Base-by-base conservation (phyloP, 1,140 invertebrate genomes). In the Pollicipes pollicipes region DNA sequence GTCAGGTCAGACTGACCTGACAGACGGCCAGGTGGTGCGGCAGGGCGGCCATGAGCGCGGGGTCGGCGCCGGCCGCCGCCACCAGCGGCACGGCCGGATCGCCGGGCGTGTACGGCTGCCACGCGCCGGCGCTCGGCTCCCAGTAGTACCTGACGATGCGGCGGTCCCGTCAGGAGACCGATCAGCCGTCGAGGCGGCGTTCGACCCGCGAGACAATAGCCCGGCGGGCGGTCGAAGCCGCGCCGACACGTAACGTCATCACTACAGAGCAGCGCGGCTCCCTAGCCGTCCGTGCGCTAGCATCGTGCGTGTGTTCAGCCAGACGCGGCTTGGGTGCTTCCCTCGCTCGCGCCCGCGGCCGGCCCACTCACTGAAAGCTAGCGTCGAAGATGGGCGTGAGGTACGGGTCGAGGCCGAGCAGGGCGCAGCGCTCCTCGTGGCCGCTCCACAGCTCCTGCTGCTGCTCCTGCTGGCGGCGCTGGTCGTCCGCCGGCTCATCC, bases 381-480 rank as follows among this genome's bases (percentile, higher is more conserved):
- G 74, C 72, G 35, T 75, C 74, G 73, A 75, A 73, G 32, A 75
- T 74, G 26, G 74, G 74, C 27, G 74, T 74, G n/a, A 73, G 70
- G 70, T 75, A 74, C 26, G 76, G 76, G 63, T 77, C 78, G 17
- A 78, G 73, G 3, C 77, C 78, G 30, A 79, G 69, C 0, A 71
- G 69, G 37, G 69, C 70, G 69, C 78, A 80, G 72, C 85, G 83
- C 30, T 83, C 79, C 76, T 88, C 84, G 72, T 87, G 83, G 72
- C 86, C 82, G 35, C 82, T 81, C 83, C 85, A 85, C 71, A 84
- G 77, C 76, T 86, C 83, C 75, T 87, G 80, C 73, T 86, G 83
- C 72, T 85, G 83, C 66, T 83, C 77, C 21, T 84, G 78, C 32
- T 86, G 82, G 64, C 84, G 83, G 73, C 86, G 84, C 72, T 78